These are phyloP conservation scores for Thalassarche chlororhynchos DNA, from an alignment of 2,113 vertebrate species.

Conservation along the genomic window DNA sequence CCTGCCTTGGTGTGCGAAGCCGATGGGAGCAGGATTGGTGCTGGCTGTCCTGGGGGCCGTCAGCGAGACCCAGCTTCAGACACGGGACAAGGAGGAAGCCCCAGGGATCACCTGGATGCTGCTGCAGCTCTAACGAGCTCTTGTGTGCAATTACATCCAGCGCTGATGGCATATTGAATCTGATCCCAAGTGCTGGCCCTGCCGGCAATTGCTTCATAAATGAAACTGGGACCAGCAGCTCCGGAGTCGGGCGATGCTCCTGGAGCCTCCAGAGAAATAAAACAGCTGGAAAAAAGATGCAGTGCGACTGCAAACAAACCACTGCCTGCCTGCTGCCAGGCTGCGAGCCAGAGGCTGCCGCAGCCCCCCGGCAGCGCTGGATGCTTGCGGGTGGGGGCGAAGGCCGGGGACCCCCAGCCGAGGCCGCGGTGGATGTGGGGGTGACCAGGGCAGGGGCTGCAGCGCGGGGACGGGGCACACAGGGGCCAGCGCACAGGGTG, in stretches of 20 bases:
- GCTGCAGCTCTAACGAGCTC: not conserved
- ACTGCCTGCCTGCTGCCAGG: too few relatives aligned
- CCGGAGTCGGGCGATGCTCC: fast-evolving
- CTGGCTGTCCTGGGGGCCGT: not conserved
- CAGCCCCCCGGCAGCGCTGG: fast-evolving
- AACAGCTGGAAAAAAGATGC: not conserved
- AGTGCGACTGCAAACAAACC: too few relatives aligned
- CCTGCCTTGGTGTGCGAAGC: not conserved
- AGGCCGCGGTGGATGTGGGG: not conserved
- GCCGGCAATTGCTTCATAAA: fast-evolving
- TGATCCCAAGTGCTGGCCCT: not conserved
- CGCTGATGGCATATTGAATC: not conserved
- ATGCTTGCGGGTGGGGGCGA: fast-evolving
- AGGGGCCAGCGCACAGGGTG: fast-evolving
- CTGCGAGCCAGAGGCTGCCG: not conserved
- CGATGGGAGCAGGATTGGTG: not conserved
- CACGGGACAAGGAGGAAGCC: not conserved
- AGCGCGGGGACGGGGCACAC: fast-evolving
- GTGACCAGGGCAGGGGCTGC: not conserved
- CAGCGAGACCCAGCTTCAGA: too few relatives aligned
- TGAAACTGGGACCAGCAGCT: not conserved
- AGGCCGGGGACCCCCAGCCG: not conserved
- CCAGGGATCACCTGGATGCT: fast-evolving
- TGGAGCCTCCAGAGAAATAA: not conserved
- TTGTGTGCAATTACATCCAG: not conserved